Evolutionary conservation across 2,113 vertebrate species (phyloP).

Genomic region (Xiphias gladius): DNA sequence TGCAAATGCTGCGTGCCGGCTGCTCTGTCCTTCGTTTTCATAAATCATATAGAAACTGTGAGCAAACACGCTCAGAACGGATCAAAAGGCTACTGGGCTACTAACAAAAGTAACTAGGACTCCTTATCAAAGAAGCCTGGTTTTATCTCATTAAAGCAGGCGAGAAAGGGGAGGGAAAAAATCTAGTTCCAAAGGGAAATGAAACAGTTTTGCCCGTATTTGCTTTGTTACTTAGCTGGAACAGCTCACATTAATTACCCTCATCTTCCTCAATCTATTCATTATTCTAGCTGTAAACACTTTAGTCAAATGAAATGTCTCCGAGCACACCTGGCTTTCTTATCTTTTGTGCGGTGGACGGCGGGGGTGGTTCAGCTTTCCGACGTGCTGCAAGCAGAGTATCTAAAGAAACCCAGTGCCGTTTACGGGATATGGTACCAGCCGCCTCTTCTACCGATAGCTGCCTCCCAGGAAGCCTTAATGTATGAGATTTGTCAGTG

Average conservation of each 20-base stretch:
- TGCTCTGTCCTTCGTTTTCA: constrained; percentile 37
- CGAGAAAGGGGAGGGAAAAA: neutral
- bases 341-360: constrained; percentile 51
- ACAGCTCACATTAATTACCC: constrained; percentile 80
- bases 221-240: constrained; percentile 83
- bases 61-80: constrained; percentile 70
- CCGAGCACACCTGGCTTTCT: constrained; percentile 76
- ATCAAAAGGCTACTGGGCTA: constrained; percentile 72
- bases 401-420: constrained; percentile 68
- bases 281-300: constrained; percentile 78
- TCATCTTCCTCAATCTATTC: constrained; percentile 72
- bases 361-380: constrained; percentile 33
- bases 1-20: constrained; percentile 22
- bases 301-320: constrained; percentile 79
- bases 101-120: constrained; percentile 72
- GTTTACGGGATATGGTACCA: constrained; percentile 69
- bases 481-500: constrained; percentile 90
- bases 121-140: constrained; percentile 73
- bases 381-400: constrained; percentile 51
- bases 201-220: constrained; percentile 81
- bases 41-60: constrained; percentile 40
- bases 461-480: constrained; percentile 85
- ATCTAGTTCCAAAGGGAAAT: constrained; percentile 74
- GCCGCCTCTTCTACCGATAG: constrained; percentile 71
- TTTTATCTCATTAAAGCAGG: constrained; percentile 79